Evolutionary conservation across 2,113 vertebrate genomes (phyloP).

Genomic region (Equus quagga): DNA sequence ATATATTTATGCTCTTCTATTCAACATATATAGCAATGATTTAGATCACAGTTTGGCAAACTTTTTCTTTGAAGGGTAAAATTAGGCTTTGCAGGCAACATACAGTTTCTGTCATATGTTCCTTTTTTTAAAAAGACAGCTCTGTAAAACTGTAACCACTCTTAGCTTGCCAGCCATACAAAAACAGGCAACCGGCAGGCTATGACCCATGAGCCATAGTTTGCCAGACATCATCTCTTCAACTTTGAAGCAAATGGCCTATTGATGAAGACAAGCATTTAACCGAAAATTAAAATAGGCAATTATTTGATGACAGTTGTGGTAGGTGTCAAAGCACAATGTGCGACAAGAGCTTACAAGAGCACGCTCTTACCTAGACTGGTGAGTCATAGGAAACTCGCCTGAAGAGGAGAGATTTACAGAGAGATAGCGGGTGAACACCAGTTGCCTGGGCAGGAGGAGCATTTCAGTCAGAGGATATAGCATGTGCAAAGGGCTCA

Average conservation of each 20-base stretch:
- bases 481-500: not conserved
- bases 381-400: not conserved
- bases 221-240: not conserved
- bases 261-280: not conserved
- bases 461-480: not conserved
- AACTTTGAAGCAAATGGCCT: not conserved
- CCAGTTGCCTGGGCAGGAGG: not conserved
- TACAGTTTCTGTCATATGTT: not conserved
- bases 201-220: not conserved
- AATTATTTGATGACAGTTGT: not conserved
- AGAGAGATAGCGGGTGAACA: not conserved
- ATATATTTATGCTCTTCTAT: not conserved
- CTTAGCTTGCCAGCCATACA: not conserved
- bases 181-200: not conserved
- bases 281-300: constrained; percentile 23
- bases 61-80: not conserved
- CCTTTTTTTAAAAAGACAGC: not conserved
- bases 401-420: not conserved
- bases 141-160: not conserved
- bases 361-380: not conserved
- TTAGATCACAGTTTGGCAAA: not conserved
- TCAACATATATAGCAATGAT: not conserved
- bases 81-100: not conserved
- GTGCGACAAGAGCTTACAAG: not conserved
- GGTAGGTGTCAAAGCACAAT: not conserved